phyloP scores from a whole-genome alignment of 2,113 vertebrate genomes.

The Xenopus laevis region DNA sequence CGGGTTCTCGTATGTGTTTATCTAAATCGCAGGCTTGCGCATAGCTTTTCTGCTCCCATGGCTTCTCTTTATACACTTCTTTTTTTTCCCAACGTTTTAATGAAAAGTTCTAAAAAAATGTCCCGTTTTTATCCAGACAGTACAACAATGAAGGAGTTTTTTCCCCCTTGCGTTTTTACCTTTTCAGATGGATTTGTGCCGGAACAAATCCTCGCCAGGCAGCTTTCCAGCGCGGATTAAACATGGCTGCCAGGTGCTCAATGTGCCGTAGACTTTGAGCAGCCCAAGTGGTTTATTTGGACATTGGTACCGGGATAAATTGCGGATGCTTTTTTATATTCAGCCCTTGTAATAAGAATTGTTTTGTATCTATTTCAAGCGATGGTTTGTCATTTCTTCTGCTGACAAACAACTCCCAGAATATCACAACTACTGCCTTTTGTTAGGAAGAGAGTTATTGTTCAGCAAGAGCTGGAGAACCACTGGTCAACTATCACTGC shows the following conservation, averaged over 20 bases:
- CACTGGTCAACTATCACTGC: too few species aligned
- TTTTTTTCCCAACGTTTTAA: slow-evolving; percentile 19
- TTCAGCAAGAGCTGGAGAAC: too few species aligned
- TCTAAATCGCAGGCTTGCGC: slow-evolving; percentile 28
- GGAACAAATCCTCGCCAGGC: slow-evolving; percentile 1
- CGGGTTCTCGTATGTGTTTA: slow-evolving; percentile 25
- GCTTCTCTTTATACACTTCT: slow-evolving; percentile 17
- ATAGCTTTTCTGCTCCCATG: slow-evolving; percentile 31
- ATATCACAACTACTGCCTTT: too few species aligned
- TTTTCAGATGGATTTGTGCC: not conserved
- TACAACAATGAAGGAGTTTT: not conserved
- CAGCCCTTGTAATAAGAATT: too few species aligned
- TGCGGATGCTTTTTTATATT: too few species aligned
- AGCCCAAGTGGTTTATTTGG: too few species aligned
- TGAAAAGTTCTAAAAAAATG: slow-evolving; percentile 26
- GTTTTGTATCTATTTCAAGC: too few species aligned
- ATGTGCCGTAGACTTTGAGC: not conserved
- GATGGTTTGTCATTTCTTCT: too few species aligned
- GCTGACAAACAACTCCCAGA: too few species aligned
- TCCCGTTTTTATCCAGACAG: slow-evolving; percentile 34
- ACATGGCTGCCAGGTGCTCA: not conserved
- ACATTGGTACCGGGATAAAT: too few species aligned
- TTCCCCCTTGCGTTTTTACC: not conserved
- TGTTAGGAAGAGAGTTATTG: too few species aligned
- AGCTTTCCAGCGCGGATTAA: not conserved